Evolutionary conservation across 1,140 invertebrate genomes (phyloP).

Genomic region (Ooceraea biroi): DNA sequence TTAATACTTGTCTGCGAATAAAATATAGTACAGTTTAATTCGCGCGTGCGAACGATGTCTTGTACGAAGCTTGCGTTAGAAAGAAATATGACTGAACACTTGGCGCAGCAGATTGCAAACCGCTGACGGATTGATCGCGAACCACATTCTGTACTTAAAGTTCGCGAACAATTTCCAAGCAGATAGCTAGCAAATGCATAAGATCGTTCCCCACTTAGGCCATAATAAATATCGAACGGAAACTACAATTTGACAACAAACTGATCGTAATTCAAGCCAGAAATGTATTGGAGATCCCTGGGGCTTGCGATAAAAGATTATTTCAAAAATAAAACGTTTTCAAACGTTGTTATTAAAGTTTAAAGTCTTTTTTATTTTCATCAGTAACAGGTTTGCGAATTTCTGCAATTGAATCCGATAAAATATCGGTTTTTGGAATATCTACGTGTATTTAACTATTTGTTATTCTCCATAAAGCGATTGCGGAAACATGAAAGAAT

Average conservation of each 20-base stretch:
- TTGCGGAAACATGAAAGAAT: background rate
- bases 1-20: background rate
- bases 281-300: background rate
- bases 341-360: conserved; percentile 24
- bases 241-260: background rate
- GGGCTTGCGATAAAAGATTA: conserved; percentile 11
- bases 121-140: conserved; percentile 9
- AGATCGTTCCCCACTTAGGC: background rate
- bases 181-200: background rate
- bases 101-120: background rate
- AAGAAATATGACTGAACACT: background rate
- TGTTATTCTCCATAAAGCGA: background rate
- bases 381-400: conserved; percentile 27
- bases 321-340: conserved; percentile 25
- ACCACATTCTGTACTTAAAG: background rate
- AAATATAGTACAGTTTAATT: background rate
- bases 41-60: background rate
- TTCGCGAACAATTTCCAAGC: conserved; percentile 6
- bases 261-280: background rate
- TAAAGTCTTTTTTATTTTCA: conserved; percentile 1
- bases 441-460: conserved; percentile 29
- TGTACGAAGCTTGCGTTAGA: background rate
- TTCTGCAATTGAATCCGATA: conserved; percentile 28
- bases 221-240: background rate
- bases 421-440: conserved; percentile 34